These are phyloP conservation scores for Holacanthus passer DNA, from an alignment of 2,113 vertebrate genomes.

Conservation along the genomic window DNA sequence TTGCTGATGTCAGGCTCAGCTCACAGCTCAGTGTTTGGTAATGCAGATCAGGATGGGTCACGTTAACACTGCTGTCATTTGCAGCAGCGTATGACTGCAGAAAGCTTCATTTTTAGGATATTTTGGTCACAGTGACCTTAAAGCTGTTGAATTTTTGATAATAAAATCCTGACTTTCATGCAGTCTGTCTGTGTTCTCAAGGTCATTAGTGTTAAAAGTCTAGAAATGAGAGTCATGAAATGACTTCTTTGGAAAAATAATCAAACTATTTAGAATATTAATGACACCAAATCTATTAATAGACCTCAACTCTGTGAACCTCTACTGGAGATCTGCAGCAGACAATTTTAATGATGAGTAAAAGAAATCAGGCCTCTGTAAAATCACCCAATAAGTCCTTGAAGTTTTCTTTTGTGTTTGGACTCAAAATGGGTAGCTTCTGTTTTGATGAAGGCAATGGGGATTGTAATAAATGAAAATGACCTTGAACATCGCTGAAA, in stretches of 20 bases:
- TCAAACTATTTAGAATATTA: background rate
- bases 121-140: background rate
- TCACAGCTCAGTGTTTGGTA: constrained; percentile 13
- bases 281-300: background rate
- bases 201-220: background rate
- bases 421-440: background rate
- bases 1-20: constrained; percentile 11
- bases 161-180: background rate
- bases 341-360: background rate
- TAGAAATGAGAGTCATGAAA: too few relatives aligned
- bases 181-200: background rate
- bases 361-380: background rate
- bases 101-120: background rate
- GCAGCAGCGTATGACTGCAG: background rate
- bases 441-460: background rate
- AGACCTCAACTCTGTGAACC: background rate
- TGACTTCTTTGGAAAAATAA: background rate
- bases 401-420: background rate
- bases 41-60: constrained; percentile 1
- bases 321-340: background rate
- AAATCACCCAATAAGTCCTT: background rate
- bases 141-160: background rate
- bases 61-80: background rate
- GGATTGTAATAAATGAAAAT: background rate
- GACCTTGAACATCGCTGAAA: background rate